These are phyloP conservation scores for Catamblyrhynchus diadema DNA, from an alignment of 2,797 vertebrate species.

Conservation along the genomic window DNA sequence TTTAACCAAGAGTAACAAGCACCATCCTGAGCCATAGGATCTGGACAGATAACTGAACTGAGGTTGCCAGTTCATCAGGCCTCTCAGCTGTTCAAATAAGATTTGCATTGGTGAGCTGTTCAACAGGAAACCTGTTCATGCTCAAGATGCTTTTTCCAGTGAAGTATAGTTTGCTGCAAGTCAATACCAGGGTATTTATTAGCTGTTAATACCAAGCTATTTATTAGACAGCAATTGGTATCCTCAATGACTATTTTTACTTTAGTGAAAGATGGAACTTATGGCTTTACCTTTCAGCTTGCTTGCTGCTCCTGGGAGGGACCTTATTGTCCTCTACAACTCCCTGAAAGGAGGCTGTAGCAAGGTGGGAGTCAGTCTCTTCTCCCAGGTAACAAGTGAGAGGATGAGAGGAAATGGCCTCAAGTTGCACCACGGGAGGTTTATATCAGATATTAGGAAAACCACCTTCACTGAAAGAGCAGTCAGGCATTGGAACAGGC, in stretches of 20 bases:
- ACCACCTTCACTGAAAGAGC: not conserved
- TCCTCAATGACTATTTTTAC: not conserved
- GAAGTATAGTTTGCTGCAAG: not conserved
- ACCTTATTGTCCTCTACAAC: not conserved
- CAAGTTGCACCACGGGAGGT: not conserved
- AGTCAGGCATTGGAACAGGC: not conserved
- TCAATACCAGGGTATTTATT: not conserved
- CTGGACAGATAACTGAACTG: not conserved
- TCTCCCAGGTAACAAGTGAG: too few species aligned
- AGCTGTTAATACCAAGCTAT: not conserved
- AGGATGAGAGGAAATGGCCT: not conserved
- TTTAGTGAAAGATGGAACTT: not conserved
- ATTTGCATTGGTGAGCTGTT: not conserved
- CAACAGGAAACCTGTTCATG: not conserved
- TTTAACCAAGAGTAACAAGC: not conserved
- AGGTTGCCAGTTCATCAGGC: not conserved
- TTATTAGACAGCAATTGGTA: not conserved
- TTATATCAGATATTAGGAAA: not conserved
- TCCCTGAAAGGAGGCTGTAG: not conserved
- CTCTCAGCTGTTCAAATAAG: constrained; percentile 8
- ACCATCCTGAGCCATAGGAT: not conserved
- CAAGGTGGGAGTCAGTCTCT: not conserved
- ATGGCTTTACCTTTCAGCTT: not conserved
- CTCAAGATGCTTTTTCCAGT: not conserved
- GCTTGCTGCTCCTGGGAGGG: not conserved